Percentiles rank a stretch among this genome's conserved stretches.
phyloP scores from a whole-genome alignment of 2,888 invertebrate species.

The Cephus pulcher region DNA sequence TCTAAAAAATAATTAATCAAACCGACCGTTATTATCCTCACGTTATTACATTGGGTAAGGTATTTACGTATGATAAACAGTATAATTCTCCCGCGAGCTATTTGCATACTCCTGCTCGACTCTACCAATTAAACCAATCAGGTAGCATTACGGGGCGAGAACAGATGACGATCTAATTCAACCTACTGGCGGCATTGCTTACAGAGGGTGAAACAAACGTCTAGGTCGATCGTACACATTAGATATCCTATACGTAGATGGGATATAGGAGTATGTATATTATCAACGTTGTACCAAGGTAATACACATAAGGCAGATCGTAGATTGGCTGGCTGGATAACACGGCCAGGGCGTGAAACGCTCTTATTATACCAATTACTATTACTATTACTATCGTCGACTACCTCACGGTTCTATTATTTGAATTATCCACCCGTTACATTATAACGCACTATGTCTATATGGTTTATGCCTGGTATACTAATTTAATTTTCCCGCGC shows the following conservation, averaged over 20 bases:
- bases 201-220: constrained; percentile 12
- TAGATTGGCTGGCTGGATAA: constrained; percentile 49
- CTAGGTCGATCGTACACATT: constrained; percentile 8
- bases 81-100: neutral
- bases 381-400: constrained; percentile 36
- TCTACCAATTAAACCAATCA: constrained; percentile 50
- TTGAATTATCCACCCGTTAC: constrained; percentile 21
- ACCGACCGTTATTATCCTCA: neutral
- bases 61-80: neutral
- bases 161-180: constrained; percentile 55
- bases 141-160: constrained; percentile 43
- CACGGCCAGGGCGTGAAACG: constrained; percentile 54
- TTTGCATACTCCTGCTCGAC: constrained; percentile 2
- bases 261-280: neutral
- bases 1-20: neutral
- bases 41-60: neutral
- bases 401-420: constrained; percentile 17
- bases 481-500: neutral
- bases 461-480: neutral
- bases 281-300: neutral
- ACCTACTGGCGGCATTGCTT: constrained; percentile 34
- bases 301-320: neutral
- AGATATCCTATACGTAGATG: neutral
- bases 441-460: constrained; percentile 2
- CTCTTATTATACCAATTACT: constrained; percentile 56